Base-by-base conservation (phyloP, 1,140 invertebrate genomes). In the Potamilus streckersoni region DNA sequence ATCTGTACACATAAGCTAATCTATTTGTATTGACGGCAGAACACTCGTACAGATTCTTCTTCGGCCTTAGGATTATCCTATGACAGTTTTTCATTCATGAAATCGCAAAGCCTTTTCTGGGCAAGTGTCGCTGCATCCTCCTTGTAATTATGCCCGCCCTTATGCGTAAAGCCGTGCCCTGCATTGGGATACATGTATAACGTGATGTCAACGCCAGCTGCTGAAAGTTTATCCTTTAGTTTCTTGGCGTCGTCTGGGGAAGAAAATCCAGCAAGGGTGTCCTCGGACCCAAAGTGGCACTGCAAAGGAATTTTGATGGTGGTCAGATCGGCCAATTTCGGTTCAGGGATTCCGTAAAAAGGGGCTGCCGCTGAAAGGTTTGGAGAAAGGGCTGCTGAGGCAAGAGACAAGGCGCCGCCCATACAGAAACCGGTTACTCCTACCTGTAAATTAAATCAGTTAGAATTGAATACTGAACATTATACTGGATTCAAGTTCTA, bases 351-450 rank as follows among this genome's bases (percentile, higher is more conserved):
- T 20, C 86, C 86, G 62, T 87, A 87, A 74, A 87, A 87, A 1
- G 86, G 86, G 17, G 78, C 83, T 60, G 84, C 80, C 12, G 86
- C 84, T 23, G 78, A 82, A 14, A 86, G 71, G 16, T 84, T 83
- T 59, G 72, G 71, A 15, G 85, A 76, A 0, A 80, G 63, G 4
- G 76, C 84, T 2, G 85, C 85, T 6, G 83, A 72, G n/a, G 84
- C 85, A 65, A 87, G 73, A 16, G 78, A 67, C 49, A 87, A 72
- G 15, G 86, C 86, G 15, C 86, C 86, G 27, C 86, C 86, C 86
- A 87, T 87, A 70, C 86, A 87, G 79, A 87, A 87, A 14, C 86
- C 86, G 13, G 82, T 85, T 55, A 86, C 85, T 6, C 85, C 86
- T 27, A 87, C 82, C 74, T 86, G 74, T 20, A 76, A 71, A 66